A percentile compares a stretch with the other conserved stretches of the same genome.
Evolutionary conservation across 1,140 invertebrate genomes (phyloP).

Genomic region (Cydia strobilella): DNA sequence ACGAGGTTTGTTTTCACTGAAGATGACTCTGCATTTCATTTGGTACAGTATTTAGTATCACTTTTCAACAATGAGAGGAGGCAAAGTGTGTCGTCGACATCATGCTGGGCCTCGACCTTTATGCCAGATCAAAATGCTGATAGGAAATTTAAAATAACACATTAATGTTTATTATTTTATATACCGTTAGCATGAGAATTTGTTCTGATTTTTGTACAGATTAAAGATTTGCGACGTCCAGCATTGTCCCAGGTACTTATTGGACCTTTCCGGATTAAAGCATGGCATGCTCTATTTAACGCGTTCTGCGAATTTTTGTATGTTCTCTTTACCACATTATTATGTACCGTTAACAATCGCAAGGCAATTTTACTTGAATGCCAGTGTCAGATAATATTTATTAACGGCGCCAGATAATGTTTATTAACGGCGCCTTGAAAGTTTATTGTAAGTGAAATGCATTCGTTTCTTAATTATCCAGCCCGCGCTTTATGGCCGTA

Average conservation of each 20-base stretch:
- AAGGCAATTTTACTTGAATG: slow-evolving; percentile 49
- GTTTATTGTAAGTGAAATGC: slow-evolving; percentile 44
- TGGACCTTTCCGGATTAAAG: slow-evolving; percentile 20
- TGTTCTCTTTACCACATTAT: slow-evolving; percentile 45
- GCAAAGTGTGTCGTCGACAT: slow-evolving; percentile 49
- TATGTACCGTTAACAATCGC: slow-evolving; percentile 63
- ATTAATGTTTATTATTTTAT: slow-evolving; percentile 7
- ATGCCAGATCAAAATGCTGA: slow-evolving; percentile 34
- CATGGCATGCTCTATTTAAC: slow-evolving; percentile 44
- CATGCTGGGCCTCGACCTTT: slow-evolving; percentile 49
- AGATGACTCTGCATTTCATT: slow-evolving; percentile 56
- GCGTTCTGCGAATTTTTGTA: slow-evolving; percentile 55
- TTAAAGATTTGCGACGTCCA: background rate
- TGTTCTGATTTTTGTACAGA: background rate
- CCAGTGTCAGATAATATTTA: slow-evolving; percentile 52
- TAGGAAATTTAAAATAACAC: slow-evolving; percentile 39
- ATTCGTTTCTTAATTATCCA: slow-evolving; percentile 41
- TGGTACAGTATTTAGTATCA: slow-evolving; percentile 38
- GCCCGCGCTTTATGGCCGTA: slow-evolving; percentile 36
- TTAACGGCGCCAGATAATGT: slow-evolving; percentile 49
- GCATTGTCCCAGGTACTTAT: slow-evolving; percentile 10
- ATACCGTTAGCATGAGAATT: slow-evolving; percentile 8
- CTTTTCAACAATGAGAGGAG: slow-evolving; percentile 55
- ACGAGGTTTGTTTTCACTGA: slow-evolving; percentile 60
- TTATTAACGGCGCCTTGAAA: slow-evolving; percentile 43